Base-by-base conservation (phyloP, 1,140 invertebrate species). In the Muscidifurax raptorellus region DNA sequence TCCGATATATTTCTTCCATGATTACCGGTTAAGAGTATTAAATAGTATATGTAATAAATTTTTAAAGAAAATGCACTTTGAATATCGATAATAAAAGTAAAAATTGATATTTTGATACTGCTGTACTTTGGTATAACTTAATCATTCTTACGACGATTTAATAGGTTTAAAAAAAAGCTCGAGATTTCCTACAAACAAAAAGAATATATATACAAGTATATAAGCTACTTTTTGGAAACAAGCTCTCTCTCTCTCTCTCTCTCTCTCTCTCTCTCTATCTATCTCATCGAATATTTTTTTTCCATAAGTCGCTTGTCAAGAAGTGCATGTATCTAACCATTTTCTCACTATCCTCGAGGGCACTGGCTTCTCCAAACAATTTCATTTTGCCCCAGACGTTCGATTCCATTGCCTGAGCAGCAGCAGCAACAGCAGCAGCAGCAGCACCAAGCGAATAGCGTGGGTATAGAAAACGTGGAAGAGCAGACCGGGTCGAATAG, bases 361-460 rank as follows among this genome's bases (percentile, higher is more conserved):
- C 25, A 64, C 6, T 66, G 59, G 28, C 15, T 47, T 69, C 44
- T 80, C 25, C 27, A 80, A 80, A 69, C 66, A 67, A 69, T 80
- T 80, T 44, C 36, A 80, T 15, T 80, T 15, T 27, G n/a, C 64
- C 40, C n/a, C 36, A 25, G 9, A 80, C n/a, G 13, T 69, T 10
- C 22, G 77, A 80, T 80, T 80, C 28, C 64, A 67, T 67, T 10
- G 66, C 10, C 22, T 18, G 13, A 40, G 59, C n/a, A 64, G 59
- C 59, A 22, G 66, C n/a, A 1, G n/a, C 66, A n/a, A 4, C 66
- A 4, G 66, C 27, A 25, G n/a, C n/a, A 28, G 36, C n/a, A 9
- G 12, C 10, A 27, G 27, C 25, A 10, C 22, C 32, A 18, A 75
- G 36, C 32, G 36, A 75, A 40, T 6, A 75, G 25, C 15, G 18